Percentiles rank a stretch among this genome's conserved stretches.
These are phyloP conservation scores for Fragum sueziense DNA, from an alignment of 2,888 invertebrate species.

Conservation along the genomic window DNA sequence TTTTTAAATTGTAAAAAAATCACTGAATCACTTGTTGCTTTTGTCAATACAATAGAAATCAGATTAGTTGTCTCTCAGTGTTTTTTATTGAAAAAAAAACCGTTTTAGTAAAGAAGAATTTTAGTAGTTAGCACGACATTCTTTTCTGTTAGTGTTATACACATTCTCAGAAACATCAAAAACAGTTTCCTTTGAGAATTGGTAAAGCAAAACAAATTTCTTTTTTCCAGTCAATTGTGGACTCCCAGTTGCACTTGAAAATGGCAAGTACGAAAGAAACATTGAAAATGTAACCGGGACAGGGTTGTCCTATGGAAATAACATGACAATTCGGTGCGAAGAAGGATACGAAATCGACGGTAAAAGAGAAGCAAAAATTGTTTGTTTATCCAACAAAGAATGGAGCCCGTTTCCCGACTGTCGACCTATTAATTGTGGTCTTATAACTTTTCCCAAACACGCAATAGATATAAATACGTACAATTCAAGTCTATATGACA, in stretches of 20 bases:
- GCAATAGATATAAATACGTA: neutral
- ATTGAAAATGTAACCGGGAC: neutral
- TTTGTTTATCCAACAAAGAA: neutral
- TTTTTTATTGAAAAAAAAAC: no score
- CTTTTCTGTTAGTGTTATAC: no score
- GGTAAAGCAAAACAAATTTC: neutral
- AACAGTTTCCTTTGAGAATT: no score
- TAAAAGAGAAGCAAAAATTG: neutral
- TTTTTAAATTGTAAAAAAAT: no score
- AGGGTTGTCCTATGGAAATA: neutral
- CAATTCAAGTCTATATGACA: neutral
- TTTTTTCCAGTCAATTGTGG: neutral
- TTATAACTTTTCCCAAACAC: neutral
- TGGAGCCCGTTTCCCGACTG: neutral
- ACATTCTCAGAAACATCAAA: no score
- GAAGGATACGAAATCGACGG: neutral
- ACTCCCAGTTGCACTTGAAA: neutral
- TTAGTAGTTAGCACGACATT: no score
- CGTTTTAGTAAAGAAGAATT: no score
- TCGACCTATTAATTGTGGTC: neutral
- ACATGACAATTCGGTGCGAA: neutral
- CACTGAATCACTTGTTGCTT: no score
- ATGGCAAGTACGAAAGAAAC: neutral
- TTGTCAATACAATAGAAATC: no score
- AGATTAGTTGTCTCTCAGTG: no score